phyloP scores from a whole-genome alignment of 2,113 vertebrate genomes.

The Uropsilus gracilis region DNA sequence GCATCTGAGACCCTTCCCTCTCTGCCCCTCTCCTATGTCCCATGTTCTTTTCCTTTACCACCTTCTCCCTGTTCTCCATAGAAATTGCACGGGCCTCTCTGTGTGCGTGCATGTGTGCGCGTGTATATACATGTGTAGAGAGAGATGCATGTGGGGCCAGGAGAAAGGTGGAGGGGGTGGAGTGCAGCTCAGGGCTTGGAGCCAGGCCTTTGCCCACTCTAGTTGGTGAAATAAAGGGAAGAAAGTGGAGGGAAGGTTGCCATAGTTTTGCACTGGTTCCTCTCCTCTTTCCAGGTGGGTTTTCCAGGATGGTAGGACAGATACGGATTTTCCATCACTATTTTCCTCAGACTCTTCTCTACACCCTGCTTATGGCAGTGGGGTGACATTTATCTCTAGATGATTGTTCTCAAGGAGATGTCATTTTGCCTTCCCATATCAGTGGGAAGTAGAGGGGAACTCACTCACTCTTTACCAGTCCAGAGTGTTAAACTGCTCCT shows the following conservation, averaged over 20 bases:
- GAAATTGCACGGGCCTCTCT: conserved; percentile 77
- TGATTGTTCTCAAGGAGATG: conserved; percentile 58
- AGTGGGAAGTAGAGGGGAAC: conserved; percentile 59
- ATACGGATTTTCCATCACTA: background rate
- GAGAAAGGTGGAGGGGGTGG: background rate
- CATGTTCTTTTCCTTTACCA: conserved; percentile 26
- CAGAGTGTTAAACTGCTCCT: conserved; percentile 39
- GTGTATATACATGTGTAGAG: conserved; percentile 74
- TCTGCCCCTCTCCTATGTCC: background rate
- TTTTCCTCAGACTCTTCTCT: conserved; percentile 26
- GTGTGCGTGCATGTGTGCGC: conserved; percentile 75
- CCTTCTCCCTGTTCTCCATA: conserved; percentile 66
- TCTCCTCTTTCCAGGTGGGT: conserved; percentile 3
- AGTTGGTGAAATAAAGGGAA: conserved; percentile 2
- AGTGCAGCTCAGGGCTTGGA: conserved; percentile 54
- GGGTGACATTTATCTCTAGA: conserved; percentile 54
- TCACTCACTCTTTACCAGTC: conserved; percentile 42
- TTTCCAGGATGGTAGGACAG: conserved; percentile 42
- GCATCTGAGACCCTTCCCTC: conserved; percentile 60
- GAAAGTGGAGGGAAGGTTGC: background rate
- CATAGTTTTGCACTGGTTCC: background rate
- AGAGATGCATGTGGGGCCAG: conserved; percentile 64
- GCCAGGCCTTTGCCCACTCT: conserved; percentile 60
- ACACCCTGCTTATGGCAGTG: background rate
- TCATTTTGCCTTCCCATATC: conserved; percentile 37